Evolutionary conservation across 2,797 vertebrate species (phyloP).

Genomic region (Coranthus polyacanthus): DNA sequence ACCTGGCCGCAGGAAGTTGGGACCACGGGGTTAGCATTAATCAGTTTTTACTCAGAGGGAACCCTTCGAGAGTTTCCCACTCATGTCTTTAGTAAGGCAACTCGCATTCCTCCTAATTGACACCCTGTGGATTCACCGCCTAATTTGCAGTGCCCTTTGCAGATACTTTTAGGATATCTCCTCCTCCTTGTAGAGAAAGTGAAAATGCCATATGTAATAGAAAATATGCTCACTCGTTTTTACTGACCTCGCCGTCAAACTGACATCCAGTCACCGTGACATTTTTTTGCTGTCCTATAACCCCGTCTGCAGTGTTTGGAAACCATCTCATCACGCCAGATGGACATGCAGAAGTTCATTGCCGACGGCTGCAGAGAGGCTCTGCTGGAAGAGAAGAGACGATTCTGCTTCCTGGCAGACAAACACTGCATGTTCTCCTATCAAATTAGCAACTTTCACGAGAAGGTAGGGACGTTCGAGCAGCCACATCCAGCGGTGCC

Average conservation of each 20-base stretch:
- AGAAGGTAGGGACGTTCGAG: constrained; percentile 83
- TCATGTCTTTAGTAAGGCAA: constrained; percentile 8
- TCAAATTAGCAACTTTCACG: constrained; percentile 88
- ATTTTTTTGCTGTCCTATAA: constrained; percentile 12
- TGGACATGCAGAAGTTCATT: constrained; percentile 96
- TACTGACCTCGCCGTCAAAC: constrained; percentile 17
- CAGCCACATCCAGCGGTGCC: neutral
- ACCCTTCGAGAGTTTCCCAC: neutral
- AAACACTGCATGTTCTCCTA: constrained; percentile 94
- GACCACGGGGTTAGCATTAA: neutral
- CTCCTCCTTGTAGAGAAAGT: neutral
- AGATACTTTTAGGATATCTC: neutral
- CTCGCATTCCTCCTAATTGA: constrained; percentile 13
- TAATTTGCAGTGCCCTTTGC: neutral
- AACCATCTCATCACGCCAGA: constrained; percentile 92
- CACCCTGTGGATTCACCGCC: neutral
- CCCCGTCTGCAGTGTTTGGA: constrained; percentile 87
- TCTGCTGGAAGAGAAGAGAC: constrained; percentile 94
- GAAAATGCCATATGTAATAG: neutral
- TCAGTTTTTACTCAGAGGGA: constrained; percentile 12
- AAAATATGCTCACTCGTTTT: neutral
- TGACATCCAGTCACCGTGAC: neutral
- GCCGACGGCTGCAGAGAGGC: constrained; percentile 96
- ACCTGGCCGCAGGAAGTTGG: neutral
- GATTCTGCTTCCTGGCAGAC: constrained; percentile 98